Evolutionary conservation across 1,140 invertebrate species (phyloP).

Genomic region (Orius insidiosus): DNA sequence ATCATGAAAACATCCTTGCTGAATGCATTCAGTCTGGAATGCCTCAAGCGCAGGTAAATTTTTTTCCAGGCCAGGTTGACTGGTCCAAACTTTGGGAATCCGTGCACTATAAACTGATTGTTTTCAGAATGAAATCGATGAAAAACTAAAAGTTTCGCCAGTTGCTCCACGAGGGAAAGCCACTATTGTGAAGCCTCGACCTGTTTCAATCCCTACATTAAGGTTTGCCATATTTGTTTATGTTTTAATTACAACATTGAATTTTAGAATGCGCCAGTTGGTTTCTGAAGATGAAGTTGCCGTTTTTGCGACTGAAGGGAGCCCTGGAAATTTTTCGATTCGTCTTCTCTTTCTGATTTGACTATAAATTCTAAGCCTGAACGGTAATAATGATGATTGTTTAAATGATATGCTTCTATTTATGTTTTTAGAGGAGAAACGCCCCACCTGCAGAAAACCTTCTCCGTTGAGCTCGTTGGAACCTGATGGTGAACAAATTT

Average conservation of each 20-base stretch:
- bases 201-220: conserved; percentile 10
- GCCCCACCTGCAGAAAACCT: conserved; percentile 16
- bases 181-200: conserved; percentile 10
- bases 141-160: not conserved
- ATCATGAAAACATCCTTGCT: conserved; percentile 49
- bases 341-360: conserved; percentile 48
- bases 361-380: conserved; percentile 29
- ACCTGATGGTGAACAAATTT: conserved; percentile 14
- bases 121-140: too few relatives aligned
- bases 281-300: conserved; percentile 34
- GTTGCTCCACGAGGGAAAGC: conserved; percentile 4
- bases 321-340: conserved; percentile 41
- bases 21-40: conserved; percentile 63
- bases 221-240: too few relatives aligned
- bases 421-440: conserved; percentile 11
- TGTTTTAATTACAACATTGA: too few relatives aligned
- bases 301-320: conserved; percentile 44
- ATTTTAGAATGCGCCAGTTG: conserved; percentile 16
- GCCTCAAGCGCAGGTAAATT: conserved; percentile 32
- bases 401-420: too few relatives aligned
- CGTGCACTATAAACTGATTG: too few relatives aligned
- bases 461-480: conserved; percentile 19
- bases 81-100: too few relatives aligned
- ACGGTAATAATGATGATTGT: conserved; percentile 4
- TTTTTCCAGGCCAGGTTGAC: too few relatives aligned